Evolutionary conservation across 2,113 vertebrate genomes (phyloP).

Genomic region (Pachypanchax playfairii): DNA sequence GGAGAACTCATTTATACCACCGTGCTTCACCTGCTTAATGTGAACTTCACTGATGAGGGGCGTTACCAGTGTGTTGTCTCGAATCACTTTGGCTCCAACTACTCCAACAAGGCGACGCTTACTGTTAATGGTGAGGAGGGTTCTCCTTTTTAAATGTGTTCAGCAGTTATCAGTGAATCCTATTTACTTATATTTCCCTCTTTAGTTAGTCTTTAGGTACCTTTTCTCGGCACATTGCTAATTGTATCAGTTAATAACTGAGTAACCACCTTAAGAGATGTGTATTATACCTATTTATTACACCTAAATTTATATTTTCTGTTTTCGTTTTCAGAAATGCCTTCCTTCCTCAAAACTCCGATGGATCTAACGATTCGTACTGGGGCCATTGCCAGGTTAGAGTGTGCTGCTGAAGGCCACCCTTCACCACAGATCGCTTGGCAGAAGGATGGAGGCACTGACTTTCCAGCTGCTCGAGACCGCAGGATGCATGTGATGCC

Average conservation of each 20-base stretch:
- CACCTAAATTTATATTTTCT: not conserved
- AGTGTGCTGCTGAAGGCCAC: constrained; percentile 92
- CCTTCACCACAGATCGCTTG: constrained; percentile 95
- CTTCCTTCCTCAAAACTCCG: constrained; percentile 96
- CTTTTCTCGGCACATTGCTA: too few species aligned
- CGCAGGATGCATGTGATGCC: constrained; percentile 98
- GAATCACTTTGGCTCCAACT: constrained; percentile 96
- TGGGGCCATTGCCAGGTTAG: constrained; percentile 89
- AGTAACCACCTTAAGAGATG: not conserved
- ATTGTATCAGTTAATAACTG: not conserved
- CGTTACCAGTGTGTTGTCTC: constrained; percentile 98
- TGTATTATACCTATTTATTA: not conserved
- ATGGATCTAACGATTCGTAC: constrained; percentile 94
- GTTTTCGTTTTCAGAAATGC: constrained; percentile 82
- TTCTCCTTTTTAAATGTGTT: not conserved
- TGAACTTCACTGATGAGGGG: constrained; percentile 91
- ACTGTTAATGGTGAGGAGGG: constrained; percentile 90
- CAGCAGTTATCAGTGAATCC: not conserved
- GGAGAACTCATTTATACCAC: constrained; percentile 93
- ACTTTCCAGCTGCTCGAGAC: constrained; percentile 95
- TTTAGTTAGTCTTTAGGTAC: too few species aligned
- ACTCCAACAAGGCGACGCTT: constrained; percentile 94
- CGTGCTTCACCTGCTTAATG: constrained; percentile 86
- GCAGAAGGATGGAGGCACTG: constrained; percentile 97
- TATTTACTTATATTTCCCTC: not conserved